Conservation (phyloP, 2,113 vertebrate genomes). For the Columba livia region DNA sequence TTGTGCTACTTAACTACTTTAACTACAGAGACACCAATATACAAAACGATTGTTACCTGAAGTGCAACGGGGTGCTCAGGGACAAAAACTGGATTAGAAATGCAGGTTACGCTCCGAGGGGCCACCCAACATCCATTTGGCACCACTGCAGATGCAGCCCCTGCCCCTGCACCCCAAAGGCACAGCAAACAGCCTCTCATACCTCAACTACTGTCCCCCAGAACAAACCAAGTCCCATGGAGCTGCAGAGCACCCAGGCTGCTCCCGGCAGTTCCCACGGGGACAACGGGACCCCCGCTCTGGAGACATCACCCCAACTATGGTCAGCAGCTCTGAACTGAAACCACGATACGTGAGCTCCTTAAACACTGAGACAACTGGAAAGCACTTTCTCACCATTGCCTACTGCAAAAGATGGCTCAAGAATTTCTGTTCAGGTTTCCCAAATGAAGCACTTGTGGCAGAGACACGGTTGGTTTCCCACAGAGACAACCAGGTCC, state of each 20-base stretch:
- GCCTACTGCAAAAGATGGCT: not conserved
- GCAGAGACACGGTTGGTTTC: no score
- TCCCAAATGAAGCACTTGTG: no score
- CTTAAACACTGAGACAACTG: not conserved
- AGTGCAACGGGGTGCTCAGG: not conserved
- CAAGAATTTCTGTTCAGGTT: not conserved
- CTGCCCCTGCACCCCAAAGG: not conserved
- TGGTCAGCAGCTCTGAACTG: not conserved
- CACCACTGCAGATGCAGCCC: not conserved
- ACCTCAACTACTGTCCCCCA: no score
- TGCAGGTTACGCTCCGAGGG: not conserved
- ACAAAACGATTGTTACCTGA: not conserved
- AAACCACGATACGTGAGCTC: not conserved
- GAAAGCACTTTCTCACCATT: not conserved
- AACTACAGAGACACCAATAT: not conserved
- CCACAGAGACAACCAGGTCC: not conserved
- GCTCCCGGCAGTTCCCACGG: not conserved
- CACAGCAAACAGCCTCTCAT: not conserved
- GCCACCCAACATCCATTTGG: fast-evolving
- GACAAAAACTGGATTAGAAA: not conserved
- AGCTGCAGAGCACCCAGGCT: fast-evolving
- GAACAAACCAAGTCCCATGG: fast-evolving
- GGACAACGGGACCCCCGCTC: not conserved
- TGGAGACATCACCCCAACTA: fast-evolving
- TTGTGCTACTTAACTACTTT: not conserved